Evolutionary conservation across 2,797 vertebrate species (phyloP).

Genomic region (Neosilurus mollespiculum): DNA sequence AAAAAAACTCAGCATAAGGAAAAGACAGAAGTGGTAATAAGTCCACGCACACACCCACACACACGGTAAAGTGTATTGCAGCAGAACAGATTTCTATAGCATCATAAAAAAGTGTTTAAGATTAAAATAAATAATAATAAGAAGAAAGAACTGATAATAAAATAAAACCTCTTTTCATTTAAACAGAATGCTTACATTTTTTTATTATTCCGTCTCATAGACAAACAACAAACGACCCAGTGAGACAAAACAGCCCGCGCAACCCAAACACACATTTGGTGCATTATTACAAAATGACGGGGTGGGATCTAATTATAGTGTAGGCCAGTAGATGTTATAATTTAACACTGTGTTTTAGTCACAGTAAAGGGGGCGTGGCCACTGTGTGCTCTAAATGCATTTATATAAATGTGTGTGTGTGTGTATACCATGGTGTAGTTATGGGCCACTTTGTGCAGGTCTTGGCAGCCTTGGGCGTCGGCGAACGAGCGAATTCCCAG

Average conservation of each 20-base stretch:
- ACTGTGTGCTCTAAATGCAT: background rate
- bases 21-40: slow-evolving; percentile 34
- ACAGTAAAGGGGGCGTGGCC: background rate
- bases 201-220: background rate
- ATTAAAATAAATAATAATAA: no score
- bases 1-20: slow-evolving; percentile 31
- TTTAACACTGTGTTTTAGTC: background rate
- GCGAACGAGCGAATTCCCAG: slow-evolving; percentile 96
- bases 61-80: background rate
- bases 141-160: background rate
- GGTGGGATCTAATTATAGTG: background rate
- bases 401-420: background rate
- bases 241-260: background rate
- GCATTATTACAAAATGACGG: background rate
- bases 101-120: background rate
- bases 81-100: background rate
- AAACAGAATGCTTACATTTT: background rate
- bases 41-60: background rate
- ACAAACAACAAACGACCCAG: background rate
- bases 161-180: background rate
- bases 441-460: slow-evolving; percentile 94
- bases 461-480: slow-evolving; percentile 92
- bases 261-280: background rate
- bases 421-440: slow-evolving; percentile 90
- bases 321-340: background rate